Conservation (phyloP, 2,888 invertebrate genomes). For the Acrobeloides nanus region DNA sequence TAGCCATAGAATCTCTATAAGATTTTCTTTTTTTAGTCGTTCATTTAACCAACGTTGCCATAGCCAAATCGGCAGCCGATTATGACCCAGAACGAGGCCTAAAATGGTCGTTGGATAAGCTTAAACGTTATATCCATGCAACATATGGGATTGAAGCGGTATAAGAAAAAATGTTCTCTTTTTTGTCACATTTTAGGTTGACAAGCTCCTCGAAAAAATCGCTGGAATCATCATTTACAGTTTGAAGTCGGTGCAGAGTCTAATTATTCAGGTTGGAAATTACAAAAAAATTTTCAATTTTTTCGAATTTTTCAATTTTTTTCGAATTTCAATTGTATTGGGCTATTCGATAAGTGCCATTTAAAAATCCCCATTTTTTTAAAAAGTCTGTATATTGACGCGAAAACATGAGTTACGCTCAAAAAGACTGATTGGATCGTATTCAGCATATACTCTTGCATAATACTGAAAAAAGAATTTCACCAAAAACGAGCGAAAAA, state of each 20-base stretch:
- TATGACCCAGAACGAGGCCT: slow-evolving; percentile 61
- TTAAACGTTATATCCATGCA: slow-evolving; percentile 61
- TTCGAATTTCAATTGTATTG: too few relatives aligned
- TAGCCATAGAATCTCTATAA: not conserved
- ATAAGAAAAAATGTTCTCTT: not conserved
- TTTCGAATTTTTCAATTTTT: not conserved
- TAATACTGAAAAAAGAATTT: too few relatives aligned
- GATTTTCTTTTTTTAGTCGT: slow-evolving; percentile 30
- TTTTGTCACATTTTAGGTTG: slow-evolving; percentile 20
- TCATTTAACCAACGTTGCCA: slow-evolving; percentile 43
- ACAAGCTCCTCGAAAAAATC: slow-evolving; percentile 30
- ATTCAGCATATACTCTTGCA: too few relatives aligned
- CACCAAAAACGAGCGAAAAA: too few relatives aligned
- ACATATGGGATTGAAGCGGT: slow-evolving; percentile 60
- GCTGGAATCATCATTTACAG: slow-evolving; percentile 38
- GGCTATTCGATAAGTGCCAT: too few relatives aligned
- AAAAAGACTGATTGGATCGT: too few relatives aligned
- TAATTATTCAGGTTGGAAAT: slow-evolving; percentile 38
- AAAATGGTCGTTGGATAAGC: slow-evolving; percentile 61
- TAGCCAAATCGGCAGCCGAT: slow-evolving; percentile 67
- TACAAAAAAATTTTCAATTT: not conserved
- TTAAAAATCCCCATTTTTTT: too few relatives aligned
- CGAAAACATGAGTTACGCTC: too few relatives aligned
- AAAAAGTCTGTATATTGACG: too few relatives aligned
- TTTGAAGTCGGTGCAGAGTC: slow-evolving; percentile 34